These are phyloP conservation scores for Ochotona princeps DNA, from an alignment of 2,113 vertebrate genomes.

Conservation along the genomic window DNA sequence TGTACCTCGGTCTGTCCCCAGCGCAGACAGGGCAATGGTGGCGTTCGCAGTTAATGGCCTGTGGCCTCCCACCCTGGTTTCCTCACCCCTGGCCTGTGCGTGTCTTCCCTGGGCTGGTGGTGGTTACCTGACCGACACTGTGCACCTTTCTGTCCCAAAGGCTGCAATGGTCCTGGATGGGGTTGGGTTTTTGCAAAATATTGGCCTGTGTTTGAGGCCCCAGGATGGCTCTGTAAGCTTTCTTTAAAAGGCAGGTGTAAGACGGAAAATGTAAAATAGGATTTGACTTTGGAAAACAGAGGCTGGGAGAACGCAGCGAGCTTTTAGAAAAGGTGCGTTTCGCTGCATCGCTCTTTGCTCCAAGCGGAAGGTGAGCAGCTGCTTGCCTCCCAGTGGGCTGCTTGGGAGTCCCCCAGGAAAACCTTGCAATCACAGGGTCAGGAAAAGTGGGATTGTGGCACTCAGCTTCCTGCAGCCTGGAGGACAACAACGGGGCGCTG, in stretches of 20 bases:
- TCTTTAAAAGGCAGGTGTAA: background rate
- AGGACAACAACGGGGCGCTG: background rate
- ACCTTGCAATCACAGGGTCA: background rate
- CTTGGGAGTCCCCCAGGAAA: background rate
- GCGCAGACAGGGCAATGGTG: background rate
- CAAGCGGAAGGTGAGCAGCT: background rate
- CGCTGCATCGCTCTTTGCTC: background rate
- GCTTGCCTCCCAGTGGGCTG: background rate
- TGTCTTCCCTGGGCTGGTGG: background rate
- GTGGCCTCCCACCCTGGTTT: too few relatives aligned
- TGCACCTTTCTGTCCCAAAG: background rate
- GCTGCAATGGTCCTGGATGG: background rate
- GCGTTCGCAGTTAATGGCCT: background rate
- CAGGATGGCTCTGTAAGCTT: background rate
- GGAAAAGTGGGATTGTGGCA: background rate
- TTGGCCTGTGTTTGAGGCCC: background rate
- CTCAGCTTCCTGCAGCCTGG: fast-evolving
- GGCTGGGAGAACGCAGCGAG: background rate
- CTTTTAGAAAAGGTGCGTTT: background rate
- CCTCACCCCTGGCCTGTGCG: too few relatives aligned
- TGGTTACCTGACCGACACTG: background rate
- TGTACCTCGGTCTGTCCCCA: fast-evolving
- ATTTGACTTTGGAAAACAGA: background rate
- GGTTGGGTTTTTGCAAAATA: slow-evolving; percentile 10
- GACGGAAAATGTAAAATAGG: background rate